phyloP scores from a whole-genome alignment of 2,888 invertebrate genomes.

The Rhaphigaster nebulosa region DNA sequence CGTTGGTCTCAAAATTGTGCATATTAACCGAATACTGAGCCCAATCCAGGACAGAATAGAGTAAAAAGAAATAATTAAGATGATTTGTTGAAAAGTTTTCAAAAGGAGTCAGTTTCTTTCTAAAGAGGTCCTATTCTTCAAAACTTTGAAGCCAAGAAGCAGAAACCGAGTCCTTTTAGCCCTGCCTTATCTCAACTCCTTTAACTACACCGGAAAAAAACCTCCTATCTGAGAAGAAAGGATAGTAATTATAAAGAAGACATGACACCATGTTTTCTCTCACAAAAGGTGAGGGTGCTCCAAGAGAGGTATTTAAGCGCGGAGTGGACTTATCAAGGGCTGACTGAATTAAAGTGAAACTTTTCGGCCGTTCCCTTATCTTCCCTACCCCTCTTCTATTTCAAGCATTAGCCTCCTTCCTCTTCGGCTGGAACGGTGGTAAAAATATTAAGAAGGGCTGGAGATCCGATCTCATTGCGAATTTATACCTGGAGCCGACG shows the following conservation, averaged over 20 bases:
- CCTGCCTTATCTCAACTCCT: not conserved
- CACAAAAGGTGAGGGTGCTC: not conserved
- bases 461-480: conserved; percentile 23
- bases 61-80: not conserved
- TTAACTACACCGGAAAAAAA: not conserved
- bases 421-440: not conserved
- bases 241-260: not conserved
- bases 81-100: not conserved
- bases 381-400: not conserved
- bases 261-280: not conserved
- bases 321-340: not conserved
- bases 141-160: not conserved
- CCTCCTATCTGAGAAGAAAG: not conserved
- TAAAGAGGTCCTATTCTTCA: not conserved
- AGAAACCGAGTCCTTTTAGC: not conserved
- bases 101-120: not conserved
- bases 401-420: not conserved
- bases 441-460: not conserved
- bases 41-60: too few relatives aligned
- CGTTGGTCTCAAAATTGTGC: too few relatives aligned
- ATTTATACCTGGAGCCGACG: conserved; percentile 10
- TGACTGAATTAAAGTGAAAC: conserved; percentile 37
- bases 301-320: not conserved
- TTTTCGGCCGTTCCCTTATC: not conserved
- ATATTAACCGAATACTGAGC: too few relatives aligned